These are phyloP conservation scores for Andrena cerasifolii DNA, from an alignment of 1,140 invertebrate genomes.

Conservation along the genomic window DNA sequence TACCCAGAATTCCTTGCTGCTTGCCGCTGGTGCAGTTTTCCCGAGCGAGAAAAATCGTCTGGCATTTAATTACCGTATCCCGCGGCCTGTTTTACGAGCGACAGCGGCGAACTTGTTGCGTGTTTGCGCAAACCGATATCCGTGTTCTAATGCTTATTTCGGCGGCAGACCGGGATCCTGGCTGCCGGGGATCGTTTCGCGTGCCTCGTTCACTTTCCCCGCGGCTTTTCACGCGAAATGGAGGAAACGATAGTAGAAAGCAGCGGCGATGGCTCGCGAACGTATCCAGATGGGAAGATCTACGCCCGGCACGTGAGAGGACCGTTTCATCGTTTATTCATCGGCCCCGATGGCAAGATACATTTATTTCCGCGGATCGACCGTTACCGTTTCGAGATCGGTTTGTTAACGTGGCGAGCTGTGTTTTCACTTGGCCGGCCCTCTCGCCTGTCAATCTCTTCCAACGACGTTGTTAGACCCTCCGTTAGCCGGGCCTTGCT, in stretches of 20 bases:
- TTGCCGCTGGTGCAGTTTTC: too few relatives aligned
- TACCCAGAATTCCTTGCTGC: background rate
- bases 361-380: slow-evolving; percentile 14
- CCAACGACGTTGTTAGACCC: slow-evolving; percentile 7
- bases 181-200: slow-evolving; percentile 23
- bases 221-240: slow-evolving; percentile 1
- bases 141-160: slow-evolving; percentile 22
- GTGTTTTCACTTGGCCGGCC: slow-evolving; percentile 18
- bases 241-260: background rate
- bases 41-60: background rate
- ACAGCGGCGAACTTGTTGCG: slow-evolving; percentile 57
- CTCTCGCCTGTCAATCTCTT: slow-evolving; percentile 16
- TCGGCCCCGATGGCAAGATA: slow-evolving; percentile 2
- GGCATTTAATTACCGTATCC: slow-evolving; percentile 23
- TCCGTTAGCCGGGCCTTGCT: background rate
- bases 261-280: background rate
- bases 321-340: slow-evolving; percentile 29
- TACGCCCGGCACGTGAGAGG: slow-evolving; percentile 6
- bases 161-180: slow-evolving; percentile 9
- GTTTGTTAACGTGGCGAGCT: slow-evolving; percentile 21
- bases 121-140: slow-evolving; percentile 34
- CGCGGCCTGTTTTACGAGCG: slow-evolving; percentile 10
- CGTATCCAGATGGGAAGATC: background rate
- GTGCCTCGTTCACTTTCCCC: slow-evolving; percentile 16
- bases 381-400: slow-evolving; percentile 35